phyloP scores from a whole-genome alignment of 2,888 invertebrate genomes.

The Drosophila niveifrons region DNA sequence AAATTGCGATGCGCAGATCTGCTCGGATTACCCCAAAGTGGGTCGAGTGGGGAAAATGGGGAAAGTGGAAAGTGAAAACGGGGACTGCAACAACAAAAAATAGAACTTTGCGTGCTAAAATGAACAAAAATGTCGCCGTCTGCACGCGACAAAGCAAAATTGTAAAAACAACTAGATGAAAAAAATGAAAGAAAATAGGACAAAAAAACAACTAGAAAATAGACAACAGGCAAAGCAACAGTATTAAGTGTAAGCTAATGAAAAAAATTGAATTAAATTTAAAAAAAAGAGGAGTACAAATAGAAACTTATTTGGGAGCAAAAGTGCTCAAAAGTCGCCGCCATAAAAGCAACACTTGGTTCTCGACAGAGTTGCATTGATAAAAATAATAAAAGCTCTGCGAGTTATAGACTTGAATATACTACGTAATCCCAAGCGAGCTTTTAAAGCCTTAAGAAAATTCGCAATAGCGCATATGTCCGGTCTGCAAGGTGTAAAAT shows the following conservation, averaged over 20 bases:
- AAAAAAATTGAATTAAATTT: constrained; percentile 49
- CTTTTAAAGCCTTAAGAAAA: too few relatives aligned
- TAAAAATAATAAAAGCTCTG: constrained; percentile 17
- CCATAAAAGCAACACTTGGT: constrained; percentile 66
- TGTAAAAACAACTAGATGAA: constrained; percentile 25
- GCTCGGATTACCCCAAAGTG: constrained; percentile 15
- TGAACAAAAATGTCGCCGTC: constrained; percentile 42
- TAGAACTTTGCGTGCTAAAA: constrained; percentile 40
- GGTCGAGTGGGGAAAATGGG: neutral
- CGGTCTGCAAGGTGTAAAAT: too few relatives aligned
- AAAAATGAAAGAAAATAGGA: constrained; percentile 33
- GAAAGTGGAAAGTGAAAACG: neutral
- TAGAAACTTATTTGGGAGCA: constrained; percentile 30
- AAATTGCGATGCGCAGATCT: constrained; percentile 14
- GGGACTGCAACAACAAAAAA: constrained; percentile 18
- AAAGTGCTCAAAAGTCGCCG: constrained; percentile 32
- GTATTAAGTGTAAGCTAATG: constrained; percentile 59
- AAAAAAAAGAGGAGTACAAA: constrained; percentile 3
- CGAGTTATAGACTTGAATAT: neutral
- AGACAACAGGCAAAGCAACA: constrained; percentile 18
- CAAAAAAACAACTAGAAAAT: constrained; percentile 28
- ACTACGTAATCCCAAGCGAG: neutral
- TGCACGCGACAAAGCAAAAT: constrained; percentile 44
- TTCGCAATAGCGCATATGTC: too few relatives aligned
- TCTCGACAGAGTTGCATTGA: constrained; percentile 20